Conservation (phyloP, 2,797 vertebrate species). For the Pristis pectinata region DNA sequence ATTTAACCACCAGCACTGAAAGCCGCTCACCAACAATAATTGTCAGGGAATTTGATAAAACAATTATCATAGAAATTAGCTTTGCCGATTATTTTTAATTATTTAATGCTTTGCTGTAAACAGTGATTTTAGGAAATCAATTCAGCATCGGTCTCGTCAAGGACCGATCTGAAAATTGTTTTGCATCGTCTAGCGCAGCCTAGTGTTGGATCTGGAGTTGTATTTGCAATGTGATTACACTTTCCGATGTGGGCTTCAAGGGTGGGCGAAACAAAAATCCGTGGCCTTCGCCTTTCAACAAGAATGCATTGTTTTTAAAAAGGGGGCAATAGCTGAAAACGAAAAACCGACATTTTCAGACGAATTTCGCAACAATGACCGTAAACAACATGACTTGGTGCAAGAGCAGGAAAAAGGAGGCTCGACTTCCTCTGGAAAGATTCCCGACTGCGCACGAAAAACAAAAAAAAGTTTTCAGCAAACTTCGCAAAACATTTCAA, state of each 20-base stretch:
- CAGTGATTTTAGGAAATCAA: slow-evolving; percentile 28
- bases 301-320: not conserved
- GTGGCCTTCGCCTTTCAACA: slow-evolving; percentile 11
- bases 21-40: not conserved
- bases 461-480: not conserved
- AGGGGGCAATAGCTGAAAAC: too few species aligned
- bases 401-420: not conserved
- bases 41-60: not conserved
- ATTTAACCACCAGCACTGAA: not conserved
- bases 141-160: not conserved
- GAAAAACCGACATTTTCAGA: not conserved
- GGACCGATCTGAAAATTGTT: not conserved
- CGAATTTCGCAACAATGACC: not conserved
- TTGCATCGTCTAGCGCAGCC: slow-evolving; percentile 31
- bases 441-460: not conserved
- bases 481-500: not conserved
- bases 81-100: not conserved
- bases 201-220: not conserved
- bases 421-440: not conserved
- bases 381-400: not conserved
- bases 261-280: not conserved
- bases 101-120: not conserved
- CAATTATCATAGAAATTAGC: not conserved
- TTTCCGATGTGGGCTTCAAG: not conserved
- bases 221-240: not conserved